These are phyloP conservation scores for Panthera leo DNA, from an alignment of 2,113 vertebrate species.

Conservation along the genomic window DNA sequence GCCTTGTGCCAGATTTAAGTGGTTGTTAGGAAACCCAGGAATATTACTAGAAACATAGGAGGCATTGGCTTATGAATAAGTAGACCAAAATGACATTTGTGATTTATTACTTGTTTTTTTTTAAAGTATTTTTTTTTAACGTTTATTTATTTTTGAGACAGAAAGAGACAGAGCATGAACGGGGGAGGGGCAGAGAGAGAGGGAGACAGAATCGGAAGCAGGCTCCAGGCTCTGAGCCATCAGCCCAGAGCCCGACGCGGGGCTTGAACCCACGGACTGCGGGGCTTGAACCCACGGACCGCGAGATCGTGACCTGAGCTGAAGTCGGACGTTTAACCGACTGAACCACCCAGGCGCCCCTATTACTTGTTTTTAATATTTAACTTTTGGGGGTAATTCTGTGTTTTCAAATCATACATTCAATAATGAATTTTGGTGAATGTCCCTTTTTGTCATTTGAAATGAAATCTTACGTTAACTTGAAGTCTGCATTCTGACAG, in stretches of 20 bases:
- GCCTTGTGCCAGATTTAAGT: not conserved
- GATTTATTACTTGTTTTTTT: not conserved
- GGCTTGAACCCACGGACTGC: too few relatives aligned
- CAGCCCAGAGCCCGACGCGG: too few relatives aligned
- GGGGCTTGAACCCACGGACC: too few relatives aligned
- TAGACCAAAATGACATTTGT: not conserved
- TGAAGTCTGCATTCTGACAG: not conserved
- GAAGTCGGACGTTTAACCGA: too few relatives aligned
- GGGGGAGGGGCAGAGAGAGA: too few relatives aligned
- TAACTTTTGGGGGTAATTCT: not conserved
- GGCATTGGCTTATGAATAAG: not conserved
- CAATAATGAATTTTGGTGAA: not conserved
- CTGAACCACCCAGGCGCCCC: too few relatives aligned
- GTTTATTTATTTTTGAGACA: too few relatives aligned
- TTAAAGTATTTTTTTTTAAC: too few relatives aligned
- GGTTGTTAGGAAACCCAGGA: not conserved
- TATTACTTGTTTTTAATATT: not conserved
- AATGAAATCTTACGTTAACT: constrained; percentile 8
- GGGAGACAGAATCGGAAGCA: too few relatives aligned
- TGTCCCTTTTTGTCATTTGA: constrained; percentile 3
- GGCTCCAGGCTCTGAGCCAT: too few relatives aligned
- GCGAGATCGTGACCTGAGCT: too few relatives aligned
- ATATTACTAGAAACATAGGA: not conserved
- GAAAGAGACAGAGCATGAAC: too few relatives aligned
- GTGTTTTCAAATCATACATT: not conserved